Evolutionary conservation across 2,113 vertebrate species (phyloP), one percentile per base, ranked within the genome.

Genomic region (Hypocryptadius cinnamomeus): DNA sequence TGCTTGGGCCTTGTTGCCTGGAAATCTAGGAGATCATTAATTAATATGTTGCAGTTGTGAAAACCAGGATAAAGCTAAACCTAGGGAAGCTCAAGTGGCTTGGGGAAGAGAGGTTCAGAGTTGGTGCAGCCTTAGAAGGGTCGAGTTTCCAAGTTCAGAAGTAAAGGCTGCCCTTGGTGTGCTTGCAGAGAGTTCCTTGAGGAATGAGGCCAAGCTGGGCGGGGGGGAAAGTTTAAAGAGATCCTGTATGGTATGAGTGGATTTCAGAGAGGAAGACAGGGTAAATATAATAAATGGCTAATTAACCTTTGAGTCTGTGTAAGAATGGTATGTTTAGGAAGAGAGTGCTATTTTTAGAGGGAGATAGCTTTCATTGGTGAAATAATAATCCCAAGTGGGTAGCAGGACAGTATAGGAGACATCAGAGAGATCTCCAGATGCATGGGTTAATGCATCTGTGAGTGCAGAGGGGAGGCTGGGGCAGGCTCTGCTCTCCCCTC

Each of bases 401-500:
- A 45, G 28, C 61, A 59, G 65, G 79, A 24, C 44, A 53, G 33
- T 33, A 10, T 1, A 66, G 76, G 50, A 71, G 61, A 31, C 28
- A 4, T 3, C 2, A 39, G 48, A 53, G 42, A 54, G 27, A 18
- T 12, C 17, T 79, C 19, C 15, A 50, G 5, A 19, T 24, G 5
- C 0, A 0, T 35, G 50, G 15, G 22, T 44, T 19, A 39, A 25
- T 4, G 20, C 9, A 15, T 35, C 30, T 48, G 11, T 3, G 25
- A 42, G 53, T 24, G 53, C 45, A 27, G 77, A 69, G 44, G 27
- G 18, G 39, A 53, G 35, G 47, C 45, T 47, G 70, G 21, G 40
- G 11, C 21, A 10, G 31, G 47, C 56, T 73, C 80, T 19, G 42
- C 47, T 33, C 47, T 78, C 35, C n/a, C 65, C 59, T 80, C 17